Base-by-base conservation (phyloP, 35 echinoderm and acorn worm genomes). In the Ptychodera flava region DNA sequence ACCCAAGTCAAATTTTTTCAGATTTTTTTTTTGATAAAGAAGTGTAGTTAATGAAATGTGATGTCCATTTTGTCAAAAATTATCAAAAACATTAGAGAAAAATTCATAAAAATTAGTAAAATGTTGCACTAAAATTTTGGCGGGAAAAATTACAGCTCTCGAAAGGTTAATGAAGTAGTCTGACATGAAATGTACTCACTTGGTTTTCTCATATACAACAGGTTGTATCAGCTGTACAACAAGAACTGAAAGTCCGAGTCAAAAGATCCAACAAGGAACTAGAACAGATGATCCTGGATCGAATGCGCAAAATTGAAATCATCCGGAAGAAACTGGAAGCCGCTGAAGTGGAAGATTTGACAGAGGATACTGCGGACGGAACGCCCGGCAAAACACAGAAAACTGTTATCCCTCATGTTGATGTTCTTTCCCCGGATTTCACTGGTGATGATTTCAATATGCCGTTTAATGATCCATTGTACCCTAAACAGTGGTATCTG, bases 401-500 rank as follows among this genome's bases (percentile, higher is more conserved):
- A 22, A 64, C 22, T 6, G 45, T 64, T 64, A 64, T 64, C 6
- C 45, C 45, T 12, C 6, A 64, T 64, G 45, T 64, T 64, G 82
- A 83, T 12, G 80, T 90, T 36, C 87, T 95, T 10, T 31, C 90
- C 34, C 94, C 91, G 12, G 90, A 95, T 81, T 80, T 31, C 31
- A 95, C 94, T 0, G 94, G 94, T 22, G 90, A 90, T 85, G 85
- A 95, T 31, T 90, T 82, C 37, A 81, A 82, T 0, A 81, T 92
- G 27, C 85, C 45, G 15, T 95, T 95, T 81, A 95, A 92, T 34
- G 94, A 95, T 79, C 94, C 94, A 0, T 76, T 84, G 30, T 95
- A 82, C 29, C 77, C 37, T n/a, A 79, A 90, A 33, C 94, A 95
- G 88, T 95, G 94, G 94, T 95, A 95, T 45, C 85, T 95, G 84